Conservation (phyloP, 2,888 invertebrate species). For the Caenorhabditis drosophilae region DNA sequence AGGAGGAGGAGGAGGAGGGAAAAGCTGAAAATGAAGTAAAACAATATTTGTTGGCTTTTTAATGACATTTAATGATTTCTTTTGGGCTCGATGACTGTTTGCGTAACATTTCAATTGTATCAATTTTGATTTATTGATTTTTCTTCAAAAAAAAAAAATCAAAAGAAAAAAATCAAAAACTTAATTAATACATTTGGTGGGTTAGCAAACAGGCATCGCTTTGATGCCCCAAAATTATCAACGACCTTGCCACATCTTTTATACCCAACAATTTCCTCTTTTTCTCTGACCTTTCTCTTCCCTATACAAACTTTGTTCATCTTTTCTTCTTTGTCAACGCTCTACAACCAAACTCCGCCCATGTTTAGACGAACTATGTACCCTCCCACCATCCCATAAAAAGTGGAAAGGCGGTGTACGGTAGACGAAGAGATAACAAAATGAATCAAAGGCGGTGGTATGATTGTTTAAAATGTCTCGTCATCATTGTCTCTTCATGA, state of each 20-base stretch:
- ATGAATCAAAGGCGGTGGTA: no score
- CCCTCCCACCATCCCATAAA: no score
- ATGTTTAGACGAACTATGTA: no score
- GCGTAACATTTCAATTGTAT: neutral
- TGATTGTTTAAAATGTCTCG: no score
- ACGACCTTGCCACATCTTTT: neutral
- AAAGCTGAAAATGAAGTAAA: no score
- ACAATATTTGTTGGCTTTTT: no score
- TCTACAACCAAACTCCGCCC: constrained; percentile 2
- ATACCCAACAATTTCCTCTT: no score
- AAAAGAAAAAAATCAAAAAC: neutral
- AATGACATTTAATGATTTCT: neutral
- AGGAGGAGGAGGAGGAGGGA: no score
- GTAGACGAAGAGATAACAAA: no score
- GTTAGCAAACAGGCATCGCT: constrained; percentile 8
- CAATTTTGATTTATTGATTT: neutral
- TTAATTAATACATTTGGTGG: neutral
- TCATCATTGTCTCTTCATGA: no score
- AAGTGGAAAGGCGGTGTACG: no score
- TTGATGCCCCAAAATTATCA: constrained; percentile 10
- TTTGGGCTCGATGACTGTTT: constrained; percentile 4
- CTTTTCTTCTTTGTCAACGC: no score
- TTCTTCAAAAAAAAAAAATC: neutral
- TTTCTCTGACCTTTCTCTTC: neutral
- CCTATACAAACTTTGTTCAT: neutral